Conservation (phyloP, 2,888 invertebrate genomes). For the Cacoxenus indagator region DNA sequence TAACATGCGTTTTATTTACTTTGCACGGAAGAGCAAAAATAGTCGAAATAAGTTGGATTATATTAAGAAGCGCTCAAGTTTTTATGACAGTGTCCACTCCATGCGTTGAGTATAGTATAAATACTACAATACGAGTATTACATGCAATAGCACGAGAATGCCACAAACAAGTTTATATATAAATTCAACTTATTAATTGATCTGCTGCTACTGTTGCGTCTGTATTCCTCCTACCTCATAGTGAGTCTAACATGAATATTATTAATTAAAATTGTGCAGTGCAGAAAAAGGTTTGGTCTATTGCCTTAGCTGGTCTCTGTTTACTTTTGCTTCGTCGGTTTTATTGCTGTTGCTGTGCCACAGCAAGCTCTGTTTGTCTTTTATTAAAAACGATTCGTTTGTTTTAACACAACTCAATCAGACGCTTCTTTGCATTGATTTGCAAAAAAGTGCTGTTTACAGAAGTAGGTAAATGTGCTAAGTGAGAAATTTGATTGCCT, state of each 20-base stretch:
- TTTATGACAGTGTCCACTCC: background rate
- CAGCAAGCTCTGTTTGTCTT: conserved; percentile 43
- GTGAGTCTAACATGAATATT: conserved; percentile 44
- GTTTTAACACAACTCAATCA: conserved; percentile 16
- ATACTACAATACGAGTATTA: background rate
- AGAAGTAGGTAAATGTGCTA: background rate
- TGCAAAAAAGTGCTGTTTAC: conserved; percentile 29
- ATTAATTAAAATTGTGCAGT: conserved; percentile 65
- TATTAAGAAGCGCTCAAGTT: background rate
- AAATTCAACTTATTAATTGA: background rate
- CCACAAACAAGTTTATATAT: background rate
- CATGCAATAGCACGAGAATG: background rate
- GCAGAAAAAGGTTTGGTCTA: conserved; percentile 51
- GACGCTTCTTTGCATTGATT: conserved; percentile 37
- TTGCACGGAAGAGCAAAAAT: no score
- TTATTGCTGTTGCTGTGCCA: conserved; percentile 34
- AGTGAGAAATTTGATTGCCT: no score
- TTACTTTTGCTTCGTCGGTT: background rate
- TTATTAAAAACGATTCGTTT: conserved; percentile 48
- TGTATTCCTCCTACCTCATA: background rate
- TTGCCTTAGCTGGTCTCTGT: conserved; percentile 11
- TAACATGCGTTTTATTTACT: background rate
- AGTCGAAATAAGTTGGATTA: no score
- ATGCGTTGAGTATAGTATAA: background rate
- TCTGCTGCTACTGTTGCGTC: background rate